Evolutionary conservation across 53 echinoderm and acorn worm species (phyloP), one percentile per base, ranked within the genome.

Genomic region (Temnopleurus reevesii): DNA sequence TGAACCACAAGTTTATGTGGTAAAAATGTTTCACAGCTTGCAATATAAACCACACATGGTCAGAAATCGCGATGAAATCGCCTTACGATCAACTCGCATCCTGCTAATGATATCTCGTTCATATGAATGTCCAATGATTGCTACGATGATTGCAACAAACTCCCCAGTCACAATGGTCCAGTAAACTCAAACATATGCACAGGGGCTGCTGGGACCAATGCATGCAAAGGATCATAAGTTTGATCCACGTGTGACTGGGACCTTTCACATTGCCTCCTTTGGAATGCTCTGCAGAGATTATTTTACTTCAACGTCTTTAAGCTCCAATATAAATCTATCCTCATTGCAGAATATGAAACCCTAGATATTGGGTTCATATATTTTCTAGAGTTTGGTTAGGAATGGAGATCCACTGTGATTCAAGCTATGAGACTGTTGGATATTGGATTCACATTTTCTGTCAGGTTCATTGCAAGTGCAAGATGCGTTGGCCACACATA

Each of bases 111-210:
- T 49, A 79, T 79, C 79, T 79, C 46, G 79, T 49, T 47, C 79
- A 79, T 27, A 46, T 29, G 79, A 79, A 49, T 79, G 79, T 79
- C 79, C 79, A 79, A 79, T 79, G 46, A 79, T 79, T 79, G 79
- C 49, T 46, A 79, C 49, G 79, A 79, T 79, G 79, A 79, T 79
- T 79, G 79, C 28, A 41, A 30, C 79, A 46, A 79, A 47, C 46
- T 46, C 49, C n/a, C n/a, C n/a, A n/a, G n/a, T n/a, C n/a, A n/a
- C n/a, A n/a, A n/a, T n/a, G n/a, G n/a, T n/a, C n/a, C n/a, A n/a
- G n/a, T n/a, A n/a, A n/a, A n/a, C n/a, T n/a, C n/a, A n/a, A n/a
- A n/a, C n/a, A n/a, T n/a, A n/a, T n/a, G n/a, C n/a, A n/a, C n/a
- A n/a, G n/a, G n/a, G n/a, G n/a, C n/a, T n/a, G n/a, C n/a, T n/a